Evolutionary conservation across 2,113 vertebrate species (phyloP), one percentile per base, ranked within the genome.

Genomic region (Amphilophus citrinellus): DNA sequence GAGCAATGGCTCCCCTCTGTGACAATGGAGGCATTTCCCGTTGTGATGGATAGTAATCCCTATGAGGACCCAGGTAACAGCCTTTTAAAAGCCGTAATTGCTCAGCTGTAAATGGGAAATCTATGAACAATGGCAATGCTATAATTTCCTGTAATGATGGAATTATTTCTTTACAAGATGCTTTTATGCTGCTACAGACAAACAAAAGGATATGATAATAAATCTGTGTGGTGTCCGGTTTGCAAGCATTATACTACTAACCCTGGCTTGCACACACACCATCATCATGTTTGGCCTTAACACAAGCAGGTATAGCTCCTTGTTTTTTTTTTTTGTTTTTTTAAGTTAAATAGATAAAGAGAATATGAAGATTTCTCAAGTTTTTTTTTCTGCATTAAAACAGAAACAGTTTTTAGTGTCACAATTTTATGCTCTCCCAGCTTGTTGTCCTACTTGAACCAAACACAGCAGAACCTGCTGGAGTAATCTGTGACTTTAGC

Each of bases 91-190:
- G 88, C 82, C 60, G 62, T 93, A 94, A 94, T 93, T 93, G 92
- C 91, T 90, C 62, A 22, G 89, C 85, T 84, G 84, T 91, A 93
- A 93, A 94, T 90, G 80, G 87, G 82, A 87, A 90, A 90, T 78
- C 88, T 84, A 82, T 88, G 92, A 90, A 90, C 90, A 93, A 92
- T 92, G 90, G 84, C 89, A 63, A 89, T 89, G 84, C 91, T 85
- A 91, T 88, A 89, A 93, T 95, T 95, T 93, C 92, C 92, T 91
- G 90, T 91, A 94, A 95, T 95, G 87, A 91, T 80, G 79, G 91
- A 90, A 88, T 92, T 85, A 89, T 92, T 89, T 92, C 87, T 90
- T 91, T 88, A 84, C 81, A 91, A 91, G 84, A 92, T 91, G 84
- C 88, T 92, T 94, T 94, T 93, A 89, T 89, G 88, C 76, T 75